Evolutionary conservation across 1,140 invertebrate species (phyloP).

Genomic region (Panagrolaimus sp.): DNA sequence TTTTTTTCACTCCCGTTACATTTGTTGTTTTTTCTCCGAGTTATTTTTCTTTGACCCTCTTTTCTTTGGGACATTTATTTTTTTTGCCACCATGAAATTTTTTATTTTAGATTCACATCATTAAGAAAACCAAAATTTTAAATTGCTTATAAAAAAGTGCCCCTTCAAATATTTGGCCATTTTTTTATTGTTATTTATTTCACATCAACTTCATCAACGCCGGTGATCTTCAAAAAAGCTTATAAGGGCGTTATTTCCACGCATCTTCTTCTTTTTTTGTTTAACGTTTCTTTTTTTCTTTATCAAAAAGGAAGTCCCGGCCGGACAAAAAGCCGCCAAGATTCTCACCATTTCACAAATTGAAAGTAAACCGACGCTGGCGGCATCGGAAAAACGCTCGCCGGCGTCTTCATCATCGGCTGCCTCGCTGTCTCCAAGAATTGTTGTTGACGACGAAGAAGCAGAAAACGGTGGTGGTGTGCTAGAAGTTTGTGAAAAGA

Average conservation of each 20-base stretch:
- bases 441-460: constrained; percentile 16
- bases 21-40: too few relatives aligned
- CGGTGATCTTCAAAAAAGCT: too few relatives aligned
- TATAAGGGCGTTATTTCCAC: constrained; percentile 3
- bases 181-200: too few relatives aligned
- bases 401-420: constrained; percentile 4
- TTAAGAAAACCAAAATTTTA: background rate
- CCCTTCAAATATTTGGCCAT: background rate
- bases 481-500: background rate
- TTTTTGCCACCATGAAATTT: background rate
- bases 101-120: constrained; percentile 13
- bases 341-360: constrained; percentile 14
- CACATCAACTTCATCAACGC: too few relatives aligned
- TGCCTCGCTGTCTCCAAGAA: background rate
- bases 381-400: background rate
- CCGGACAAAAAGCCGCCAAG: constrained; percentile 7
- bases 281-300: background rate
- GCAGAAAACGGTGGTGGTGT: background rate
- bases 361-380: constrained; percentile 8
- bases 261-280: background rate
- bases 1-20: too few relatives aligned
- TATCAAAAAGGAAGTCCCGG: background rate
- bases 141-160: background rate
- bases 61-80: constrained; percentile 1
- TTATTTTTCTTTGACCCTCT: background rate